phyloP scores from a whole-genome alignment of 2,113 vertebrate genomes.

The Anguilla japonica region DNA sequence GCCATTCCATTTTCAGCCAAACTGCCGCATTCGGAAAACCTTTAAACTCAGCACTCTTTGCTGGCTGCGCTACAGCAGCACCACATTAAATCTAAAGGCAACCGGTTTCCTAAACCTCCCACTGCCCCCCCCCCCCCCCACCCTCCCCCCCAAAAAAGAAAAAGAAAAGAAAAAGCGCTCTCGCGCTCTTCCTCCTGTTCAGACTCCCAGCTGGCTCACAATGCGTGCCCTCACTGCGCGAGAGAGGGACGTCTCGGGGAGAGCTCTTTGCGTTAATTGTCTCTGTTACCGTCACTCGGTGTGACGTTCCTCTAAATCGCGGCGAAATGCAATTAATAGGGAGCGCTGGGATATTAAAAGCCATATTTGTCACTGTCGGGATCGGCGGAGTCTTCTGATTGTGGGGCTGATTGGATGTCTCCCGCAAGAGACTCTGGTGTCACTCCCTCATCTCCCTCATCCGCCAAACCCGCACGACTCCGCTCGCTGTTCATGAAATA shows the following conservation, averaged over 20 bases:
- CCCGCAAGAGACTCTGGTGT: conserved; percentile 39
- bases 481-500: neutral
- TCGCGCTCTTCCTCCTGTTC: conserved; percentile 11
- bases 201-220: conserved; percentile 21
- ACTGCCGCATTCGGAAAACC: neutral
- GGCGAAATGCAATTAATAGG: conserved; percentile 67
- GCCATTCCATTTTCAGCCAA: neutral
- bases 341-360: conserved; percentile 68
- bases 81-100: neutral
- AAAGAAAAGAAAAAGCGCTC: neutral
- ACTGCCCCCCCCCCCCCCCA: no score
- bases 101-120: conserved; percentile 10
- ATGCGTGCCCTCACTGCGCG: conserved; percentile 30
- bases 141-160: no score
- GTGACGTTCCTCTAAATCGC: conserved; percentile 54
- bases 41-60: neutral
- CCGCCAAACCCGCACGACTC: conserved; percentile 1
- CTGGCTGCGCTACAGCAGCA: neutral
- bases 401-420: conserved; percentile 58
- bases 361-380: conserved; percentile 69
- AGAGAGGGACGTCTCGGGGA: conserved; percentile 29
- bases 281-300: conserved; percentile 47
- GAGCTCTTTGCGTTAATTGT: conserved; percentile 56
- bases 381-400: conserved; percentile 61
- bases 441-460: neutral